These are phyloP conservation scores for Drosophila ezoana DNA, from an alignment of 2,888 invertebrate species.

Conservation along the genomic window DNA sequence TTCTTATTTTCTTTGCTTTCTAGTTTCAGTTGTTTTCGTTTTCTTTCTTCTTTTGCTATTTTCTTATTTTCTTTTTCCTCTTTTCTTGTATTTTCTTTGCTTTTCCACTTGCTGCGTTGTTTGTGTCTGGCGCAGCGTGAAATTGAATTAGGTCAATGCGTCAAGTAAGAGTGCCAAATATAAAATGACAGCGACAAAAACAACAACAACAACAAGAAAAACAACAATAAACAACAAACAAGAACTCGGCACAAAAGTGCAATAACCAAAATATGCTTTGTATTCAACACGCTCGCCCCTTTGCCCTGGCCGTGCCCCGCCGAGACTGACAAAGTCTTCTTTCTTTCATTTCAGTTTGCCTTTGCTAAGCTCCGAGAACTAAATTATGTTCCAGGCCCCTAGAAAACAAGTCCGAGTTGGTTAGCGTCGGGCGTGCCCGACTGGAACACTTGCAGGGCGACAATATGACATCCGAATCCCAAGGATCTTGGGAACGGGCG, in stretches of 20 bases:
- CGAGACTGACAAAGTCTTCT: not conserved
- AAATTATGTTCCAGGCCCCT: too few relatives aligned
- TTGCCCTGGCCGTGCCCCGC: not conserved
- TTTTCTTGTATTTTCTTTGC: not conserved
- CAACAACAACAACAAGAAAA: constrained; percentile 16
- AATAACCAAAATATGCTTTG: constrained; percentile 61
- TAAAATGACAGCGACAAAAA: constrained; percentile 46
- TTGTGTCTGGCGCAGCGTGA: constrained; percentile 70
- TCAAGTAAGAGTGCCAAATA: constrained; percentile 69
- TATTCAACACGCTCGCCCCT: not conserved
- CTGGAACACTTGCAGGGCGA: too few relatives aligned
- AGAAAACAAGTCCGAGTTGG: too few relatives aligned
- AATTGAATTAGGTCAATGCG: constrained; percentile 77
- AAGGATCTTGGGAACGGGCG: too few relatives aligned
- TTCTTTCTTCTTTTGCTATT: constrained; percentile 3
- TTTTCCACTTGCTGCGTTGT: constrained; percentile 34
- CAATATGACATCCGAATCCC: too few relatives aligned
- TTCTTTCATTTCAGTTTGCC: not conserved
- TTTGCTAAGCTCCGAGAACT: too few relatives aligned
- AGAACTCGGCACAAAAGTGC: constrained; percentile 30
- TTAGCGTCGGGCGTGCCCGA: too few relatives aligned
- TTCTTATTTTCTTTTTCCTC: not conserved
- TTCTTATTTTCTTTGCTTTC: constrained; percentile 14
- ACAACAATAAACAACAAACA: not conserved
- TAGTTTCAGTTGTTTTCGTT: constrained; percentile 6